Evolutionary conservation across 2,797 vertebrate species (phyloP), one percentile per base, ranked within the genome.

Genomic region (Anabacerthia variegaticeps): DNA sequence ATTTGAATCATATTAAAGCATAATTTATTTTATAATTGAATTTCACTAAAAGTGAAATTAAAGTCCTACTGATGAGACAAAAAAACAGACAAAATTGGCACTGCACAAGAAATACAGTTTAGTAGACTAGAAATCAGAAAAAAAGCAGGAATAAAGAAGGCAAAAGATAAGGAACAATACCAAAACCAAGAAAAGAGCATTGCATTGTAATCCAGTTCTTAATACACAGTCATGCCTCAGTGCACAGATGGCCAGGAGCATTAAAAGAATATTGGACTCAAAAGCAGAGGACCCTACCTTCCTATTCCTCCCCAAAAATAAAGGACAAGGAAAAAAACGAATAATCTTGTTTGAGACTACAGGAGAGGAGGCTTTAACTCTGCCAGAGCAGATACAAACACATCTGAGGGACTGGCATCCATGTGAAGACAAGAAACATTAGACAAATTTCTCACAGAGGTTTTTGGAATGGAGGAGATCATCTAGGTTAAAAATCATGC

Each of bases 211-310:
- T 68, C 36, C 43, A 93, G 44, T 44, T 91, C 88, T 84, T 86
- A 86, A 86, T 32, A 89, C 43, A 82, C 94, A 92, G 56, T 61
- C 67, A 92, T n/a, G 73, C 76, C 49, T 96, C 86, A 75, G 41
- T 37, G 77, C 68, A 49, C 55, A 89, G 62, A 84, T 74, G 62
- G 68, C 65, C 75, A 83, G 26, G 24, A 88, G 62, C 43, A 83
- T 59, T 89, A 66, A 81, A 76, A 79, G 74, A 72, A 87, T 52
- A 79, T 37, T 71, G 63, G 66, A 95, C 48, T 75, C 48, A 83
- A 96, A 97, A 89, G 54, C 56, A 68, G 7, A 77, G 39, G 55
- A 54, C 32, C 51, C 28, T 28, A 79, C 14, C 16, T 49, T 13
- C 32, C 14, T 51, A 24, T 14, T 12, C 10, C 19, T 12, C 8